Evolutionary conservation across 2,888 invertebrate species (phyloP).

Genomic region (Chloroclysta siterata): DNA sequence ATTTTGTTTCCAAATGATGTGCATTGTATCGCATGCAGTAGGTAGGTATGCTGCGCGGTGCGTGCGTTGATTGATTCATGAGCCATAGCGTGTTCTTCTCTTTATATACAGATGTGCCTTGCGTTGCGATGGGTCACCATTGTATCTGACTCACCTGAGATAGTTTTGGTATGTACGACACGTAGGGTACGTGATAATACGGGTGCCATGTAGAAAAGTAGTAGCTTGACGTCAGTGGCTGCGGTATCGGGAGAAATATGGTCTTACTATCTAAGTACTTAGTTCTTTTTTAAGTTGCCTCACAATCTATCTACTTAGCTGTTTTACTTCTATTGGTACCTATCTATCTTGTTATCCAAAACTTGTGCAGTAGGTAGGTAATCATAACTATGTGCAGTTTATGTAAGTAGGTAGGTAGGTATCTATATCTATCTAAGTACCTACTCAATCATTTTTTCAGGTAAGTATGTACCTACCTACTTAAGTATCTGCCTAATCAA

Average conservation of each 20-base stretch:
- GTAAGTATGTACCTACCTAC: no score
- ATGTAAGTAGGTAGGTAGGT: no score
- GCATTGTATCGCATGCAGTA: constrained; percentile 2
- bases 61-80: constrained; percentile 22
- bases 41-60: no score
- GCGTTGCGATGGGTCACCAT: constrained; percentile 31
- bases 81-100: constrained; percentile 26
- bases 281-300: constrained; percentile 1
- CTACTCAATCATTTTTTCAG: no score
- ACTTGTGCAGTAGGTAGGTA: no score
- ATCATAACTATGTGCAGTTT: no score
- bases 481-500: no score
- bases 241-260: constrained; percentile 50
- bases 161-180: constrained; percentile 73
- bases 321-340: no score
- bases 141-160: constrained; percentile 71
- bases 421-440: no score
- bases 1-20: neutral
- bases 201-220: constrained; percentile 72
- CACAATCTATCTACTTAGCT: neutral
- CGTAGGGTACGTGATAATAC: constrained; percentile 70
- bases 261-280: constrained; percentile 30
- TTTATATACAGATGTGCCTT: constrained; percentile 44
- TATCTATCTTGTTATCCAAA: no score
- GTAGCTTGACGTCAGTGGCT: constrained; percentile 78